Percentiles rank a stretch among this genome's conserved stretches.
phyloP scores from a whole-genome alignment of 2,113 vertebrate genomes.

The Paratilapia polleni region DNA sequence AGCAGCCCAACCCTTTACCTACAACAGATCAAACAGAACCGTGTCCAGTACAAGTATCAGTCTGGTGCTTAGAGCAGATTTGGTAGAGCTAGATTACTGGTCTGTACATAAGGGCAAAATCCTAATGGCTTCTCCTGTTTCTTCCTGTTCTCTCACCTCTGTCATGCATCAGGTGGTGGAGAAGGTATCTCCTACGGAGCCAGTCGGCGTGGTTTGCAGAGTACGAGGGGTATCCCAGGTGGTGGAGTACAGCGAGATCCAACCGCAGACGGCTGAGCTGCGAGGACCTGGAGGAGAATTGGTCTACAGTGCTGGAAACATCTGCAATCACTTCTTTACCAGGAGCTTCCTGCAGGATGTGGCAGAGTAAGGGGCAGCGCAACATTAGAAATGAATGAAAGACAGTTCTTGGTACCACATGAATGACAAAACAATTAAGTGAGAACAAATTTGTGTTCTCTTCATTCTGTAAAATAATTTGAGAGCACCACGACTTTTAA shows the following conservation, averaged over 20 bases:
- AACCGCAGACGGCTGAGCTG: conserved; percentile 74
- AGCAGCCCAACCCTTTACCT: neutral
- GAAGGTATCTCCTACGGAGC: conserved; percentile 87
- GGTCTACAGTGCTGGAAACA: conserved; percentile 87
- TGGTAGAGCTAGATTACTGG: neutral
- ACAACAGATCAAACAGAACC: neutral
- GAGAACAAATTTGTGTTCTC: neutral
- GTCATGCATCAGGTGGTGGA: conserved; percentile 87
- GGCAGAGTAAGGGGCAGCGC: conserved; percentile 79
- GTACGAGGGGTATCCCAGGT: conserved; percentile 88
- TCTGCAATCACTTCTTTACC: conserved; percentile 97
- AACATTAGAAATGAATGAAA: neutral
- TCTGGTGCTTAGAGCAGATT: neutral
- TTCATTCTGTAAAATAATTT: neutral
- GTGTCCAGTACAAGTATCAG: neutral
- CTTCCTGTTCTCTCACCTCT: neutral
- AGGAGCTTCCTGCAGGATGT: conserved; percentile 85
- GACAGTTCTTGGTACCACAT: neutral
- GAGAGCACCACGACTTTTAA: too few relatives aligned
- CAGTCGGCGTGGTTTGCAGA: conserved; percentile 91
- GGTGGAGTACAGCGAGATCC: conserved; percentile 95
- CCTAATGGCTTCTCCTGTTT: neutral
- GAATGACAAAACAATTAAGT: neutral
- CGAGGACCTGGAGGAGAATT: conserved; percentile 77
- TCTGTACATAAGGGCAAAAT: neutral